Evolutionary conservation across 2,113 vertebrate genomes (phyloP).

Genomic region (Salminus brasiliensis): DNA sequence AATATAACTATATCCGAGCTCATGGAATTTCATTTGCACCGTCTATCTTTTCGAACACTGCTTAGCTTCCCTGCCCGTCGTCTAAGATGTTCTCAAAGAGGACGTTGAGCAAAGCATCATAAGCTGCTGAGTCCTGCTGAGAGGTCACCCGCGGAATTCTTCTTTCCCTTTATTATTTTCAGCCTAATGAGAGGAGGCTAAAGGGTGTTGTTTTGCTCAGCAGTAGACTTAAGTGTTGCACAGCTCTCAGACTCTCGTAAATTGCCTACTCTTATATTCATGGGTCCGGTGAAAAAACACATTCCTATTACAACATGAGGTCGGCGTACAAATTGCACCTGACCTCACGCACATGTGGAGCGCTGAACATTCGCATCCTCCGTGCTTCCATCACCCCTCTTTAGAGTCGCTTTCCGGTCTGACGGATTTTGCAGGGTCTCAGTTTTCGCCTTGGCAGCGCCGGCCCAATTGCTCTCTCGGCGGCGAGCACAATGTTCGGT

Average conservation of each 20-base stretch:
- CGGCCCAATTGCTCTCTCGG: background rate
- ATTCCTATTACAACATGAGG: background rate
- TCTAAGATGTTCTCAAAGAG: background rate
- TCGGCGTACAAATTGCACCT: background rate
- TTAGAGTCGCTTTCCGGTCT: background rate
- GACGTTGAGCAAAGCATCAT: background rate
- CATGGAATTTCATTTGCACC: too few relatives aligned
- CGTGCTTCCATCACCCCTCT: background rate
- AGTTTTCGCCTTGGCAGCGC: background rate
- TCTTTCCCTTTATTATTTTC: background rate
- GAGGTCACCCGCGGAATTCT: background rate
- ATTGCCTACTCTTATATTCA: conserved; percentile 29
- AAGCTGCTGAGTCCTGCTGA: background rate
- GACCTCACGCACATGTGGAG: too few relatives aligned
- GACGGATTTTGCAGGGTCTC: background rate
- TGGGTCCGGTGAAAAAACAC: background rate
- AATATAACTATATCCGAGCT: too few relatives aligned
- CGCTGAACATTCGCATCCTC: background rate
- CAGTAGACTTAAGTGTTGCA: background rate
- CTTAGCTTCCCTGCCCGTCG: too few relatives aligned
- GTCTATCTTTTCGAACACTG: too few relatives aligned
- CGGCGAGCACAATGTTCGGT: background rate
- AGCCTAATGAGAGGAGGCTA: conserved; percentile 4
- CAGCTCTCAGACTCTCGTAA: background rate
- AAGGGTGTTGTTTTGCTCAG: background rate